These are phyloP conservation scores for Latrodectus elegans DNA, from an alignment of 2,888 invertebrate species.

Conservation along the genomic window DNA sequence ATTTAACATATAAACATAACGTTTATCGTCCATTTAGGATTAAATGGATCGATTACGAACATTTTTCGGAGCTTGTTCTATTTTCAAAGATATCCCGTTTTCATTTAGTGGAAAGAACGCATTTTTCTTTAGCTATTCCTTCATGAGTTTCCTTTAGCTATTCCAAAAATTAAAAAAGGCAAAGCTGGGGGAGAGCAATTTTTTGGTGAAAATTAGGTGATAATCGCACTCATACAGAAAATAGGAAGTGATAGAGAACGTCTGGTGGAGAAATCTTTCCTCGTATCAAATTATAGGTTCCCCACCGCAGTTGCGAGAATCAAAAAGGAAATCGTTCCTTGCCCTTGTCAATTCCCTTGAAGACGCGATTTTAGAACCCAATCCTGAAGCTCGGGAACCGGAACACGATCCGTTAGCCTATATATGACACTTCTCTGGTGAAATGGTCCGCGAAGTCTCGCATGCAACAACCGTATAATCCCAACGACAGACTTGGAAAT, in stretches of 20 bases:
- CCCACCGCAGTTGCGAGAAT: constrained; percentile 18
- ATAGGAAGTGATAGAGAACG: constrained; percentile 23
- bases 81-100: too few species aligned
- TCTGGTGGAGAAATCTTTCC: constrained; percentile 38
- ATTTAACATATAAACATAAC: too few species aligned
- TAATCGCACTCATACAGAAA: constrained; percentile 4
- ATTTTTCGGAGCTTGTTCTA: too few species aligned
- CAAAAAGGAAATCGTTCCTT: constrained; percentile 32
- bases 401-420: constrained; percentile 53
- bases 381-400: constrained; percentile 50
- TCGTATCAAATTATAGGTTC: constrained; percentile 35
- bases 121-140: too few species aligned
- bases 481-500: background rate
- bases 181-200: background rate
- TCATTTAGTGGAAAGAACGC: too few species aligned
- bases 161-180: too few species aligned
- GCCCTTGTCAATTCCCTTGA: constrained; percentile 61
- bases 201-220: background rate
- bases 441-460: constrained; percentile 65
- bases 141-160: too few species aligned
- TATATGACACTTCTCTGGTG: constrained; percentile 21
- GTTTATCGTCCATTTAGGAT: too few species aligned
- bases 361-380: constrained; percentile 38
- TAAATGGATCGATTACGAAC: too few species aligned
- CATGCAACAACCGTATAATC: constrained; percentile 31